Evolutionary conservation across 2,888 invertebrate genomes (phyloP).

Genomic region (Tenodera sinensis): DNA sequence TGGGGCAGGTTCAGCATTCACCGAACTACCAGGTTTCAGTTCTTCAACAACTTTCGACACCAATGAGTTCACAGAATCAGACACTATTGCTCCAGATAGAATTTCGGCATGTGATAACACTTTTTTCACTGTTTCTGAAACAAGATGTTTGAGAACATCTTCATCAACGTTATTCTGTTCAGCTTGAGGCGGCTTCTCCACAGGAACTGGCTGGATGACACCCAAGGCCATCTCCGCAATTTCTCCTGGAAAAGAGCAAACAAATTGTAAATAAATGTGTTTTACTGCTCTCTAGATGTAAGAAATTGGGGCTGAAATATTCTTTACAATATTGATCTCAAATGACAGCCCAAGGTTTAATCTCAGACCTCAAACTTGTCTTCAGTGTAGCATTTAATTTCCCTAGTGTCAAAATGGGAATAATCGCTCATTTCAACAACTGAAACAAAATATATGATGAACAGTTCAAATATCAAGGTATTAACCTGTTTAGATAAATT

Average conservation of each 20-base stretch:
- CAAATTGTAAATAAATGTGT: no score
- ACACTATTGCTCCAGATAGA: slow-evolving; percentile 12
- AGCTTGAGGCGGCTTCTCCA: background rate
- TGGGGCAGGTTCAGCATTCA: background rate
- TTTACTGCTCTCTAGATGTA: no score
- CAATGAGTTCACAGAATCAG: slow-evolving; percentile 43
- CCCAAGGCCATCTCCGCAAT: background rate
- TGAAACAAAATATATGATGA: no score
- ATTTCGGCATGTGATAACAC: slow-evolving; percentile 44
- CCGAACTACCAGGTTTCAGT: slow-evolving; percentile 43
- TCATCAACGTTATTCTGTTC: slow-evolving; percentile 39
- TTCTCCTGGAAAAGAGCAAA: background rate
- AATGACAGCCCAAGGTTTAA: no score
- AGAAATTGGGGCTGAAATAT: no score
- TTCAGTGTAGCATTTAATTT: no score
- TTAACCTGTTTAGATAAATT: no score
- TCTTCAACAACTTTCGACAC: slow-evolving; percentile 52
- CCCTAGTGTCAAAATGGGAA: no score
- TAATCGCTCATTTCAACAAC: no score
- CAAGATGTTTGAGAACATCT: slow-evolving; percentile 55
- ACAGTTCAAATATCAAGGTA: no score
- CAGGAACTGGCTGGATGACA: background rate
- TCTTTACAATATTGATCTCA: no score
- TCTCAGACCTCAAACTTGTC: no score
- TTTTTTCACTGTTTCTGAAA: slow-evolving; percentile 59